phyloP scores from a whole-genome alignment of 1,140 invertebrate genomes.

The Augochlora pura region DNA sequence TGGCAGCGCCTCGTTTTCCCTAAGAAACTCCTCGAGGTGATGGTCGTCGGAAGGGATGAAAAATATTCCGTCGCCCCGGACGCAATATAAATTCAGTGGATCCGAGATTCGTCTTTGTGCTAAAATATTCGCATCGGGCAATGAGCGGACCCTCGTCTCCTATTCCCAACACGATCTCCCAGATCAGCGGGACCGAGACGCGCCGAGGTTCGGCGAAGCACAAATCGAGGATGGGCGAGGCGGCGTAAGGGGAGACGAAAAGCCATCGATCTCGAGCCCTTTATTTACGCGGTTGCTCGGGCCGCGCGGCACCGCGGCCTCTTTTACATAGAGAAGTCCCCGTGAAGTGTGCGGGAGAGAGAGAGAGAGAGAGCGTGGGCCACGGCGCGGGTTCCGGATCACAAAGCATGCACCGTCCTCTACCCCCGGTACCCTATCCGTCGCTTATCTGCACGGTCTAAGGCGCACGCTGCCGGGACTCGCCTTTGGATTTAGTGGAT shows the following conservation, averaged over 20 bases:
- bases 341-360: constrained; percentile 31
- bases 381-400: constrained; percentile 69
- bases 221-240: too few species aligned
- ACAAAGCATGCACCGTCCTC: constrained; percentile 72
- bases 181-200: not conserved
- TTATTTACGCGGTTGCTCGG: constrained; percentile 17
- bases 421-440: constrained; percentile 46
- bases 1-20: too few species aligned
- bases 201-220: not conserved
- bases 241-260: not conserved
- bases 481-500: constrained; percentile 74
- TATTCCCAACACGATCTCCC: constrained; percentile 5
- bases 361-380: constrained; percentile 46
- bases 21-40: too few species aligned
- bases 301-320: not conserved
- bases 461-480: constrained; percentile 68
- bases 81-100: not conserved
- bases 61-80: too few species aligned
- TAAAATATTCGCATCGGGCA: not conserved
- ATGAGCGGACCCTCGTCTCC: not conserved
- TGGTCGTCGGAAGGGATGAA: too few species aligned
- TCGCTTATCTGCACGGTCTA: constrained; percentile 75
- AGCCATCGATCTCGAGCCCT: constrained; percentile 11
- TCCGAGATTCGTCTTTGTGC: not conserved
- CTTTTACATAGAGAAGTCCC: constrained; percentile 28